Evolutionary conservation across 2,113 vertebrate genomes (phyloP), one percentile per base, ranked within the genome.

Genomic region (Daboia siamensis): DNA sequence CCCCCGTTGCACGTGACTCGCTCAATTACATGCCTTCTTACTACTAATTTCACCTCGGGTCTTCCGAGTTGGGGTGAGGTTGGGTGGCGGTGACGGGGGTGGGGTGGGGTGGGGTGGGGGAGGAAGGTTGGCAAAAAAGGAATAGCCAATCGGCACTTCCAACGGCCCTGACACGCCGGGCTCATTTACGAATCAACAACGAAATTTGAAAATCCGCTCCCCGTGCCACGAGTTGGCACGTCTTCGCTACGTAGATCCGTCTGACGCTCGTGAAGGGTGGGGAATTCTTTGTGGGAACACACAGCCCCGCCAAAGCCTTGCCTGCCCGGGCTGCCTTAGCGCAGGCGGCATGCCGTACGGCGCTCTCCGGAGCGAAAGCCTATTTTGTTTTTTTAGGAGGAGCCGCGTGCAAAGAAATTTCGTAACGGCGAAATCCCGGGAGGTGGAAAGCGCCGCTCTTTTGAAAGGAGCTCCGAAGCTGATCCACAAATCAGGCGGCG

Each of bases 1-100:
- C 98, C 98, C 98, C 97, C 96, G 97, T 97, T 98, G 98, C 99
- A 99, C 99, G 99, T 99, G 99, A 99, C 99, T 98, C 96, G 97
- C 97, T 98, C 98, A 98, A 99, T 99, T 98, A 98, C 98, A 98
- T 98, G 98, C 98, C 98, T 98, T 98, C 98, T 98, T 97, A 98
- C 98, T 97, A 97, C 98, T 98, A 98, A 98, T 98, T 98, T 98
- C 98, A 98, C 97, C 97, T 97, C 97, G 97, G 97, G 97, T 97
- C 96, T 95, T 97, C 74, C 95, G 95, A 97, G 59, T 33, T 69
- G 12, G n/a, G 12, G 29, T 13, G 64, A 17, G 48, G 48, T 69
- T 69, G 10, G 61, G 61, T 5, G 64, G 15, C 9, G 48, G 48
- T 51, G 48, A 1, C 4, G 4, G 61, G n/a, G n/a, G n/a, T n/a